phyloP scores from a whole-genome alignment of 1,140 invertebrate species.

The Hydropsyche tenuis region DNA sequence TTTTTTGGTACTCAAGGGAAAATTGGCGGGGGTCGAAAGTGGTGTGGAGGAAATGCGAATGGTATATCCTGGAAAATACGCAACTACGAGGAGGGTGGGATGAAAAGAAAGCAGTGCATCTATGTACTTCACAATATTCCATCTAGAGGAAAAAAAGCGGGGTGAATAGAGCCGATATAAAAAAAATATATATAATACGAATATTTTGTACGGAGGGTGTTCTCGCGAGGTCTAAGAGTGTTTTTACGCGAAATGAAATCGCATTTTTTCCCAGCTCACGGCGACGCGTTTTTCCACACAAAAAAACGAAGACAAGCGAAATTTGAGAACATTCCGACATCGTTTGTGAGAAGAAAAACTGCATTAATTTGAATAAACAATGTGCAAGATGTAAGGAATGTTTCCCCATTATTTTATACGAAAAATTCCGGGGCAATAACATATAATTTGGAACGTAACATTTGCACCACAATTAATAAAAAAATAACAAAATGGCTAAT shows the following conservation, averaged over 20 bases:
- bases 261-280: neutral
- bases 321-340: neutral
- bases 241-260: constrained; percentile 15
- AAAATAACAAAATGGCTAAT: no score
- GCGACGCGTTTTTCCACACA: constrained; percentile 1
- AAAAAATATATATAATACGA: neutral
- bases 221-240: neutral
- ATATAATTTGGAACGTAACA: no score
- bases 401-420: no score
- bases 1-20: neutral
- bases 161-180: neutral
- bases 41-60: neutral
- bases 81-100: neutral
- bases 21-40: neutral
- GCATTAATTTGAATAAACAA: neutral
- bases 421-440: no score
- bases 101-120: constrained; percentile 22
- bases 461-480: no score
- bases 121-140: constrained; percentile 6
- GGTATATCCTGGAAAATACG: constrained; percentile 17
- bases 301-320: constrained; percentile 19
- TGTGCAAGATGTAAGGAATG: no score
- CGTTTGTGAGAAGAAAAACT: constrained; percentile 4
- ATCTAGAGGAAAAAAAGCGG: neutral
- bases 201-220: neutral